Percentiles rank a stretch among this genome's conserved stretches.
These are phyloP conservation scores for Albula goreensis DNA, from an alignment of 2,113 vertebrate genomes.

Conservation along the genomic window DNA sequence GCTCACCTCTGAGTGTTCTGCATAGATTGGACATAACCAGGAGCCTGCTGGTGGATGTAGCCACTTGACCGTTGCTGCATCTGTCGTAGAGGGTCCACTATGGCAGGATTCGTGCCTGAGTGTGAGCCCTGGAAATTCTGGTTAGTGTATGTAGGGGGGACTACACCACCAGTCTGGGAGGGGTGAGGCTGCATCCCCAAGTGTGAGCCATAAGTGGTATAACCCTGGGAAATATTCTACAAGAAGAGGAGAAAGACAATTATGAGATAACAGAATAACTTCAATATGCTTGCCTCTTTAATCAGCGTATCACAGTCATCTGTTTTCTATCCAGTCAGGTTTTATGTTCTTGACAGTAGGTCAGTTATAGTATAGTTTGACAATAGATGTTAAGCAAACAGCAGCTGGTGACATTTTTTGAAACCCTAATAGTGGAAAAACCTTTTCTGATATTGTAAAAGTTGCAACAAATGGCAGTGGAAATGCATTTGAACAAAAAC, in stretches of 20 bases:
- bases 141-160: constrained; percentile 79
- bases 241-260: constrained; percentile 20
- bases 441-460: too few species aligned
- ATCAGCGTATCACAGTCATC: not conserved
- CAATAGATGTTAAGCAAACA: too few species aligned
- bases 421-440: too few species aligned
- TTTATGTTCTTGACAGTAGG: too few species aligned
- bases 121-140: constrained; percentile 86
- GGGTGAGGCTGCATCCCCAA: constrained; percentile 85
- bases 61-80: constrained; percentile 90
- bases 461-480: too few species aligned
- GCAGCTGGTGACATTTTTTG: too few species aligned
- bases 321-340: too few species aligned
- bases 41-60: constrained; percentile 93
- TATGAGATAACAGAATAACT: not conserved
- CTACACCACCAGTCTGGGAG: constrained; percentile 81
- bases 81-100: constrained; percentile 87
- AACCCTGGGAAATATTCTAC: constrained; percentile 77
- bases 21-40: constrained; percentile 82
- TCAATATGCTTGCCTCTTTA: not conserved
- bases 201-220: constrained; percentile 86
- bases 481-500: too few species aligned
- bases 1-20: constrained; percentile 84
- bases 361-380: too few species aligned
- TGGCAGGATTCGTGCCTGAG: constrained; percentile 79